Percentiles rank a stretch among this genome's conserved stretches.
phyloP scores from a whole-genome alignment of 1,140 invertebrate species.

The Ridgeia piscesae region DNA sequence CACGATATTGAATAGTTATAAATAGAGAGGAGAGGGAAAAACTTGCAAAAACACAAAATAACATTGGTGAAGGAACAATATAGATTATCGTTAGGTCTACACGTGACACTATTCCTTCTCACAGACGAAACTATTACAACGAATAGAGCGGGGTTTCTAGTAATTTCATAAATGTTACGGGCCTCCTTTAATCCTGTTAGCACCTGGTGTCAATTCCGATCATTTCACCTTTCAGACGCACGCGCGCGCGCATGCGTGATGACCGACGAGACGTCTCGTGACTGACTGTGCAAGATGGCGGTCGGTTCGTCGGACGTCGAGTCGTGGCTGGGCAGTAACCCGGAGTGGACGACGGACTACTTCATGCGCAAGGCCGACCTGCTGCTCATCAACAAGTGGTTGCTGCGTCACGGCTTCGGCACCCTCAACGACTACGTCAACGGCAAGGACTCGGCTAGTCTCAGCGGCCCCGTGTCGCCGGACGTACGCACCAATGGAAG shows the following conservation, averaged over 20 bases:
- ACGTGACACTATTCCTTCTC: not conserved
- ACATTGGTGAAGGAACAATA: no score
- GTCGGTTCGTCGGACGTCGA: conserved; percentile 46
- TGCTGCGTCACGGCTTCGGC: conserved; percentile 59
- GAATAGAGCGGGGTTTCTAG: no score
- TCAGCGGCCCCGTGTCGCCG: conserved; percentile 4
- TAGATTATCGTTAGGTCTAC: no score
- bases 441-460: not conserved
- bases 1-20: not conserved
- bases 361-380: conserved; percentile 61
- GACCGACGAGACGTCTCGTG: not conserved
- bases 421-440: conserved; percentile 50
- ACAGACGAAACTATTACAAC: no score
- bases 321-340: conserved; percentile 61
- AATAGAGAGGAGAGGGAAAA: not conserved
- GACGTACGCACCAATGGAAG: not conserved
- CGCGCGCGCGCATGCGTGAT: not conserved
- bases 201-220: not conserved
- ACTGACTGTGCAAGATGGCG: not conserved
- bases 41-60: not conserved
- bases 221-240: not conserved
- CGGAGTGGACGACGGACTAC: conserved; percentile 57
- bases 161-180: no score
- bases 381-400: conserved; percentile 60
- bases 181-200: no score